Percentiles rank a stretch among this genome's conserved stretches.
Conservation (phyloP, 1,140 invertebrate genomes). For the Neelides sp. region DNA sequence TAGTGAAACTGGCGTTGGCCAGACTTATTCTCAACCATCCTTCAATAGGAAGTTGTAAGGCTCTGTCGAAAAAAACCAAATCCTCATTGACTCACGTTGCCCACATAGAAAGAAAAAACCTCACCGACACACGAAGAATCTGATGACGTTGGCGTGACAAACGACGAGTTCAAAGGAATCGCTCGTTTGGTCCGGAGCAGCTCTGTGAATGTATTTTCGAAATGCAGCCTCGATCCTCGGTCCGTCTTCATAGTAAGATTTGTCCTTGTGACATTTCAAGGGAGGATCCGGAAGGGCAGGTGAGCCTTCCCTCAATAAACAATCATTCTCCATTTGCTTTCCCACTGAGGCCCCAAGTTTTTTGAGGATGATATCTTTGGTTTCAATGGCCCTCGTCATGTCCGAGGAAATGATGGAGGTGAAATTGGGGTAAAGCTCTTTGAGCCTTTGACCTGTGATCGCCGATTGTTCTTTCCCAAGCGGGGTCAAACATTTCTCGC, state of each 20-base stretch:
- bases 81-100: neutral
- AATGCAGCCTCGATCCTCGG: conserved; percentile 94
- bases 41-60: conserved; percentile 91
- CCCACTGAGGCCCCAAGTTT: conserved; percentile 32
- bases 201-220: conserved; percentile 83
- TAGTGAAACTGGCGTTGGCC: conserved; percentile 86
- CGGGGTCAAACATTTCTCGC: conserved; percentile 13
- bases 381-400: conserved; percentile 85
- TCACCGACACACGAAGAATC: conserved; percentile 92
- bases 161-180: conserved; percentile 87
- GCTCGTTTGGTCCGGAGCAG: conserved; percentile 58
- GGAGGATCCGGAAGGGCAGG: conserved; percentile 81
- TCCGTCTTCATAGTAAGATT: conserved; percentile 66
- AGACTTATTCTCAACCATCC: conserved; percentile 87
- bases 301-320: conserved; percentile 81
- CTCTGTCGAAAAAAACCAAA: conserved; percentile 48
- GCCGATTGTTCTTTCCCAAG: conserved; percentile 54
- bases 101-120: conserved; percentile 24
- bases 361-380: conserved; percentile 65
- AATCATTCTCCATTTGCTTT: conserved; percentile 34
- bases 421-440: conserved; percentile 62
- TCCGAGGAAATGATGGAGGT: conserved; percentile 70
- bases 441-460: conserved; percentile 61
- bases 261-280: too few species aligned
- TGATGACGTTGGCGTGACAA: conserved; percentile 96